These are phyloP conservation scores for Drosophila sproati DNA, from an alignment of 1,140 invertebrate species.

Conservation along the genomic window DNA sequence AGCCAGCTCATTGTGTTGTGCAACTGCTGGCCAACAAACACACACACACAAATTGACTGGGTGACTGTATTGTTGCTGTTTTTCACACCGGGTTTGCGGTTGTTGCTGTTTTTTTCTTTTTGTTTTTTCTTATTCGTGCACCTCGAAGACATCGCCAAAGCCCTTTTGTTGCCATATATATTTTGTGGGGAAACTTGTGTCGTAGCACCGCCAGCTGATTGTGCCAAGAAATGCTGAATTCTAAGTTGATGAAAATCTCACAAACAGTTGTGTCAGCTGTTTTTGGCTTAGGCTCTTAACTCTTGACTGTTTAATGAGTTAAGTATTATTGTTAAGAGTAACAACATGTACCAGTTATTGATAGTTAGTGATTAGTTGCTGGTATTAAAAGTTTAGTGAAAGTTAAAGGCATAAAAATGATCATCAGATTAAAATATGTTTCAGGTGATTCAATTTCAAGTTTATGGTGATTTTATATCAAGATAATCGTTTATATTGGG, in stretches of 20 bases:
- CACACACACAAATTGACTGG: slow-evolving; percentile 15
- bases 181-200: not conserved
- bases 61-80: slow-evolving; percentile 22
- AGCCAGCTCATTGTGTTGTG: slow-evolving; percentile 39
- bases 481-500: no score
- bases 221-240: not conserved
- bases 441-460: no score
- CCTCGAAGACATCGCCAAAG: slow-evolving; percentile 5
- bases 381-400: no score
- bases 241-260: not conserved
- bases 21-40: slow-evolving; percentile 34
- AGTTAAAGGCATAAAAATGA: not conserved
- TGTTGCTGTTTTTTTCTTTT: slow-evolving; percentile 9
- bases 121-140: slow-evolving; percentile 25
- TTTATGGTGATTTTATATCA: no score
- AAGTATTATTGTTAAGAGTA: not conserved
- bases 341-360: not conserved
- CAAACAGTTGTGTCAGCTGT: slow-evolving; percentile 32
- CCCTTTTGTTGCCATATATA: not conserved
- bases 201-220: not conserved
- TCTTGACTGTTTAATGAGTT: not conserved
- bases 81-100: slow-evolving; percentile 8
- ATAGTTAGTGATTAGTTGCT: no score
- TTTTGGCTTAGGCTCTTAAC: not conserved
- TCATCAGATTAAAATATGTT: no score